A percentile compares a stretch with the other conserved stretches of the same genome.
Conservation (phyloP, 2,113 vertebrate genomes). For the Eleginops maclovinus region DNA sequence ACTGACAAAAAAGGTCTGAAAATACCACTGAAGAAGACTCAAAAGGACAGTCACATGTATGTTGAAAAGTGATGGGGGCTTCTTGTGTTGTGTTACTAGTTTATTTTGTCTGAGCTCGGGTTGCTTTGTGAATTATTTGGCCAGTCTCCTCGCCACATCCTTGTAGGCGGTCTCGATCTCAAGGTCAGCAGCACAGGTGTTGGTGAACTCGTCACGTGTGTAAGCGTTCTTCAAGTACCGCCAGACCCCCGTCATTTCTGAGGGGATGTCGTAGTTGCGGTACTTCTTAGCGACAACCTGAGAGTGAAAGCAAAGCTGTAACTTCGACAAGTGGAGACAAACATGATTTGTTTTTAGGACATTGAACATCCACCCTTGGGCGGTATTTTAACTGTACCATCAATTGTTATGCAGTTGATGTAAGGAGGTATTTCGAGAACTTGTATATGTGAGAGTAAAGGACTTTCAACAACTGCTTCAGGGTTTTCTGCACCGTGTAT, state of each 20-base stretch:
- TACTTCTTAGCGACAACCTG: slow-evolving; percentile 97
- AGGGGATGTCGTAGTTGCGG: slow-evolving; percentile 92
- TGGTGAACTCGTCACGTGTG: slow-evolving; percentile 93
- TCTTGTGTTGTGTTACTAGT: slow-evolving; percentile 10
- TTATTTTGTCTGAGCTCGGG: slow-evolving; percentile 17
- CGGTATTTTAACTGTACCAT: not conserved
- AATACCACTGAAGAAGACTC: slow-evolving; percentile 14
- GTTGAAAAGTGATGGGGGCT: not conserved
- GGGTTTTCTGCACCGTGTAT: not conserved
- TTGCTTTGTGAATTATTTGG: slow-evolving; percentile 76
- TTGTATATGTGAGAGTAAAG: slow-evolving; percentile 4
- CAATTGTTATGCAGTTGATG: not conserved
- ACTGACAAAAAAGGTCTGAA: slow-evolving; percentile 12
- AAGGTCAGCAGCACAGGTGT: slow-evolving; percentile 92
- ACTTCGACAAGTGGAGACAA: not conserved
- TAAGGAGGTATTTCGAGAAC: not conserved
- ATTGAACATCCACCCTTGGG: not conserved
- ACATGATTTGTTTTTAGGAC: not conserved
- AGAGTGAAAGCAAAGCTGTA: slow-evolving; percentile 23
- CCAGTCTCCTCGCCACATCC: slow-evolving; percentile 92
- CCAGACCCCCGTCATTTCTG: slow-evolving; percentile 92
- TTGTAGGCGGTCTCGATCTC: slow-evolving; percentile 95
- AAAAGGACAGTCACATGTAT: slow-evolving; percentile 11
- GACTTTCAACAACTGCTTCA: not conserved
- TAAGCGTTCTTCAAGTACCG: slow-evolving; percentile 93